Percentiles rank a stretch among this genome's conserved stretches.
phyloP scores from a whole-genome alignment of 1,140 invertebrate genomes.

The Leptinotarsa defecta region DNA sequence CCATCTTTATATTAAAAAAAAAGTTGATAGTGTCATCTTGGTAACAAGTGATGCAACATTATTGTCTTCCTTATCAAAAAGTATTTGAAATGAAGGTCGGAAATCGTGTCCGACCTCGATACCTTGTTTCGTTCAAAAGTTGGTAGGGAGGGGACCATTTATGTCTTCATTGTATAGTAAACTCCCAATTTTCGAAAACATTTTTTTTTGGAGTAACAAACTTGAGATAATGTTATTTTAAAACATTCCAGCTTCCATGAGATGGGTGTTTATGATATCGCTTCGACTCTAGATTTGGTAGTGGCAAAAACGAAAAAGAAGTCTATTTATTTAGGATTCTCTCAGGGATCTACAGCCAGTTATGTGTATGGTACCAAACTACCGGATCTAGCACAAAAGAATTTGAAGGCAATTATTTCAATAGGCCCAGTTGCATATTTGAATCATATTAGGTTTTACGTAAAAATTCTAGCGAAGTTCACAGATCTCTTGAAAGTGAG shows the following conservation, averaged over 20 bases:
- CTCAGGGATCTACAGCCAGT: not conserved
- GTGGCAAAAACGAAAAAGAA: not conserved
- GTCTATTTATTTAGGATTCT: not conserved
- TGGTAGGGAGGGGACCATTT: no score
- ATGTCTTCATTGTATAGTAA: no score
- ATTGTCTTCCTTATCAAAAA: no score
- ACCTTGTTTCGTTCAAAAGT: no score
- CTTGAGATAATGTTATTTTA: no score
- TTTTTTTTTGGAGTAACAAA: no score
- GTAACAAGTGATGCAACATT: no score
- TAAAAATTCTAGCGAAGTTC: not conserved
- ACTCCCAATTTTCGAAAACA: no score
- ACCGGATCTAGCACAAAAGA: not conserved
- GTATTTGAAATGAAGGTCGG: no score
- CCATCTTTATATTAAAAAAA: no score
- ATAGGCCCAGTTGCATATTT: not conserved
- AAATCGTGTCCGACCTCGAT: no score
- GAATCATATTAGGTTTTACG: not conserved
- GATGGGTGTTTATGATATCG: not conserved
- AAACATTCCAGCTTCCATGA: not conserved
- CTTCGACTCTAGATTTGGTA: not conserved
- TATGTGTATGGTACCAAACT: not conserved
- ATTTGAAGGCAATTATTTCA: not conserved
- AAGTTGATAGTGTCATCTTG: no score
- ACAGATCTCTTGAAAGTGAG: not conserved